Evolutionary conservation across 2,888 invertebrate genomes (phyloP), one percentile per base, ranked within the genome.

Genomic region (Dorcus parallelipipedus): DNA sequence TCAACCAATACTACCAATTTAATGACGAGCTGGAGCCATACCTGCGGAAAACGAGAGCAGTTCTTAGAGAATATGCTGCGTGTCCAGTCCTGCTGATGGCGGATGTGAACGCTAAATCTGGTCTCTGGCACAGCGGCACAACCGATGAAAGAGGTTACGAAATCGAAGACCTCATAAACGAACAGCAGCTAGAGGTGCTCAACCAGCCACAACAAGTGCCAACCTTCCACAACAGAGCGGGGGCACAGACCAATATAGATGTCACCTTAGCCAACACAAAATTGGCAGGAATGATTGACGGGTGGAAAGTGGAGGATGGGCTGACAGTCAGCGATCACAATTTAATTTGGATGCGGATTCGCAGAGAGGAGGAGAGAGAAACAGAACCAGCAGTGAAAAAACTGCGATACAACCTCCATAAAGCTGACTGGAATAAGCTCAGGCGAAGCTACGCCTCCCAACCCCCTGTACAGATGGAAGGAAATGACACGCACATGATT

Each of bases 1-100:
- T 53, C 7, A 57, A 49, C 48, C 48, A 48, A 2, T 57, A 57
- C 26, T 57, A 48, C 14, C 52, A 57, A 9, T 57, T 47, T 10
- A 40, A 41, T 26, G 43, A 49, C 0, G 42, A 56, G 2, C 10
- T 43, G 1, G 41, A 23, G 0, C 7, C 7, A 2, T 45, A 58
- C 14, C 2, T 49, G 2, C 7, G 9, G 1, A 38, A 42, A 9
- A 39, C 53, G 1, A 17, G 20, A n/a, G 4, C n/a, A 1, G 17
- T 17, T 0, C 9, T 57, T n/a, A 9, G 7, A 10, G 43, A 33
- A 0, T 38, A 14, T 9, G n/a, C 3, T 9, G 7, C 5, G 0
- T 5, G 26, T 1, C 51, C 51, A 1, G 52, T 47, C 3, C 14
- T 56, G 3, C 9, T 61, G 3, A 26, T 39, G 45, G 54, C 54